These are phyloP conservation scores for Mycogona germanica DNA, from an alignment of 2,888 invertebrate genomes.

Conservation along the genomic window DNA sequence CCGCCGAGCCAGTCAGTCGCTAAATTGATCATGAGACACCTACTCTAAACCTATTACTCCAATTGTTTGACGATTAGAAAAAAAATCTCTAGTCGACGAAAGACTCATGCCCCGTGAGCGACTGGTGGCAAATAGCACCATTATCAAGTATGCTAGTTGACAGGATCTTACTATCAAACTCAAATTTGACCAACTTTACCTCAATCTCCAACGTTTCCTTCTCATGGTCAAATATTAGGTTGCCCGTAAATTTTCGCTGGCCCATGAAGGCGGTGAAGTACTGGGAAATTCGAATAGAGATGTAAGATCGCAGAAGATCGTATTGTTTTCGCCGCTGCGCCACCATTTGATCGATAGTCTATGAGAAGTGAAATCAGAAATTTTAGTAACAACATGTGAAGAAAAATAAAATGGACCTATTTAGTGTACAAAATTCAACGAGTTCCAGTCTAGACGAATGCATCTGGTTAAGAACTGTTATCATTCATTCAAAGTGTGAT, in stretches of 20 bases:
- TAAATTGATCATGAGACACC: no score
- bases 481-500: no score
- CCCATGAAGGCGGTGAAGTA: slow-evolving; percentile 31
- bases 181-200: slow-evolving; percentile 25
- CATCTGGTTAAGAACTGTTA: no score
- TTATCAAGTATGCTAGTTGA: no score
- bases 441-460: no score
- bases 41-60: no score
- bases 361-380: slow-evolving; percentile 8
- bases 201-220: slow-evolving; percentile 31
- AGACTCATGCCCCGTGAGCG: no score
- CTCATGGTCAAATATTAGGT: slow-evolving; percentile 32
- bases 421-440: no score
- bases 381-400: no score
- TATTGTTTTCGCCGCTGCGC: slow-evolving; percentile 27
- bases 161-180: neutral
- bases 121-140: no score
- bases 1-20: no score
- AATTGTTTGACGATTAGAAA: neutral
- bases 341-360: slow-evolving; percentile 28
- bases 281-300: slow-evolving; percentile 29
- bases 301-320: slow-evolving; percentile 27
- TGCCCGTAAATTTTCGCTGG: slow-evolving; percentile 31
- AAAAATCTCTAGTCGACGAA: neutral
- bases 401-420: no score